Conservation (phyloP, 2,113 vertebrate species). For the Neomonachus schauinslandi region DNA sequence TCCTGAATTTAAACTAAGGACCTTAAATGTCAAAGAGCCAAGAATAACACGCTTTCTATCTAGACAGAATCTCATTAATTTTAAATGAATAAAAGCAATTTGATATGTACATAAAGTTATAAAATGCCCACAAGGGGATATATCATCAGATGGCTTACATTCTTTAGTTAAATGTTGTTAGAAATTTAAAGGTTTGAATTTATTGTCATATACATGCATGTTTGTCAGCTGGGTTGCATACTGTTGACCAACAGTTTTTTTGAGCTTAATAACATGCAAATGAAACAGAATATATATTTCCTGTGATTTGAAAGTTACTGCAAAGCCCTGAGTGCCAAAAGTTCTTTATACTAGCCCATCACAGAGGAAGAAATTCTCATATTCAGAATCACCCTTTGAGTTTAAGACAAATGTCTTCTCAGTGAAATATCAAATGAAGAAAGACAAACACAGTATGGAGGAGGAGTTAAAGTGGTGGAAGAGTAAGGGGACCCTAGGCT, state of each 20-base stretch:
- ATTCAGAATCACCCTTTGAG: not conserved
- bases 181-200: not conserved
- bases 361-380: not conserved
- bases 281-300: not conserved
- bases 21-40: conserved; percentile 57
- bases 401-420: not conserved
- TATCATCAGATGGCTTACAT: not conserved
- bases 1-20: conserved; percentile 53
- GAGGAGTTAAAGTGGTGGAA: not conserved
- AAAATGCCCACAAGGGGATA: not conserved
- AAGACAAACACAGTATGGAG: not conserved
- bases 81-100: conserved; percentile 48
- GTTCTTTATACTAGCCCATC: not conserved
- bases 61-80: conserved; percentile 34
- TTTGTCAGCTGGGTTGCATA: not conserved
- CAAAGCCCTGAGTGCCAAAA: not conserved
- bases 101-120: not conserved
- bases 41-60: conserved; percentile 10
- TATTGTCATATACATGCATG: not conserved
- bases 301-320: not conserved
- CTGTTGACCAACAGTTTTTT: not conserved
- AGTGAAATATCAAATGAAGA: not conserved
- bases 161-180: not conserved
- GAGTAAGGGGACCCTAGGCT: not conserved
- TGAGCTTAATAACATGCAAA: not conserved